A percentile compares a stretch with the other conserved stretches of the same genome.
Conservation (phyloP, 2,113 vertebrate species). For the Phocoena sinus region DNA sequence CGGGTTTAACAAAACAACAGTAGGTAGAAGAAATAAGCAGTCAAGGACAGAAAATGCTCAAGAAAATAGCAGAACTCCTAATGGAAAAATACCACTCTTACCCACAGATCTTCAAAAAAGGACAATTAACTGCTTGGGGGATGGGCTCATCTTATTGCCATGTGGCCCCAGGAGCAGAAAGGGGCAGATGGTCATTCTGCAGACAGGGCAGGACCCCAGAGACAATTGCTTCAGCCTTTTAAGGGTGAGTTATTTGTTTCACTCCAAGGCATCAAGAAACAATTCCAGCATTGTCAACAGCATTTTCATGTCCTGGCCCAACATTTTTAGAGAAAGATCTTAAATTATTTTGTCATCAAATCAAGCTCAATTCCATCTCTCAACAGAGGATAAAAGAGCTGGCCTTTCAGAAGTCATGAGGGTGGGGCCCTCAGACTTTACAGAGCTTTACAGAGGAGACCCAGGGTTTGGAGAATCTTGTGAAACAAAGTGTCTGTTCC, state of each 20-base stretch:
- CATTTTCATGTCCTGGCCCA: background rate
- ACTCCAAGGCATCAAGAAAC: constrained; percentile 27
- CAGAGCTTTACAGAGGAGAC: constrained; percentile 5
- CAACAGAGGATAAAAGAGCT: constrained; percentile 62
- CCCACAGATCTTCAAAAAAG: background rate
- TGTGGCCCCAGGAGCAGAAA: background rate
- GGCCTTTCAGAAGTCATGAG: no score
- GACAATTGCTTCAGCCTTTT: background rate
- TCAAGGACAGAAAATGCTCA: background rate
- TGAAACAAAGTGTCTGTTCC: background rate
- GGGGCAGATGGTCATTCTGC: background rate
- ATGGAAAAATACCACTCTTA: background rate
- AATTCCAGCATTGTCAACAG: constrained; percentile 59
- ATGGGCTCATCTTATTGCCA: background rate
- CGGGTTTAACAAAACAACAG: background rate
- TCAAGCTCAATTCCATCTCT: constrained; percentile 64
- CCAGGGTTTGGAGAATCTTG: background rate
- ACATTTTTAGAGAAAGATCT: constrained; percentile 55
- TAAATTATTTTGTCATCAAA: constrained; percentile 74
- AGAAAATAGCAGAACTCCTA: background rate
- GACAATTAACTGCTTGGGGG: background rate
- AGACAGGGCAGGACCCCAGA: background rate
- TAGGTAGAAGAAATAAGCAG: constrained; percentile 19
- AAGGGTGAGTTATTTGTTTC: constrained; percentile 62
- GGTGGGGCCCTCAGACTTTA: background rate